phyloP scores from a whole-genome alignment of 2,888 invertebrate genomes.

The Nineta flava region DNA sequence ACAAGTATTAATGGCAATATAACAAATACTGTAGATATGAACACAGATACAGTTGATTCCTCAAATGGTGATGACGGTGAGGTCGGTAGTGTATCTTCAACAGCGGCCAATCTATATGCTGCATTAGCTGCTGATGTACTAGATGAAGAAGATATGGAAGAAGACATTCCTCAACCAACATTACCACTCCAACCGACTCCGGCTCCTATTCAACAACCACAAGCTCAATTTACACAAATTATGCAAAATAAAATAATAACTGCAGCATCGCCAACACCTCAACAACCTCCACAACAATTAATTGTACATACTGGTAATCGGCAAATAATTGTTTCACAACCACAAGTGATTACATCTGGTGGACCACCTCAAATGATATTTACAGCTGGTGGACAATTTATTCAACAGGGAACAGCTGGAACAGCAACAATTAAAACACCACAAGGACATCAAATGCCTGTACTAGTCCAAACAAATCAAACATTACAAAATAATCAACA shows the following conservation, averaged over 20 bases:
- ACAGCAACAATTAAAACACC: slow-evolving; percentile 18
- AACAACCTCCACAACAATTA: slow-evolving; percentile 19
- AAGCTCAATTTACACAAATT: slow-evolving; percentile 12
- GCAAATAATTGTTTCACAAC: slow-evolving; percentile 33
- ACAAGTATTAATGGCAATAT: slow-evolving; percentile 15
- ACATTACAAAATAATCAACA: slow-evolving; percentile 6
- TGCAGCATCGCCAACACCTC: slow-evolving; percentile 16
- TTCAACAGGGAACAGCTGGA: slow-evolving; percentile 12
- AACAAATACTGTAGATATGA: slow-evolving; percentile 29
- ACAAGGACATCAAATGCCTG: slow-evolving; percentile 19
- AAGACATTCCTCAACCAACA: slow-evolving; percentile 13
- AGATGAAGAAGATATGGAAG: slow-evolving; percentile 47
- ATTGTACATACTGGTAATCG: slow-evolving; percentile 22
- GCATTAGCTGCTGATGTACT: slow-evolving; percentile 71
- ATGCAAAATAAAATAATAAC: slow-evolving; percentile 6
- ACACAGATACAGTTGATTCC: slow-evolving; percentile 26
- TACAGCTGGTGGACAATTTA: slow-evolving; percentile 21
- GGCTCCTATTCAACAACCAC: slow-evolving; percentile 12
- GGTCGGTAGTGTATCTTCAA: slow-evolving; percentile 42
- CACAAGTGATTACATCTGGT: slow-evolving; percentile 15
- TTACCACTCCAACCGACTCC: slow-evolving; percentile 13
- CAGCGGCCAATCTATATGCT: slow-evolving; percentile 72
- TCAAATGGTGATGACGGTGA: slow-evolving; percentile 29
- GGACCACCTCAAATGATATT: slow-evolving; percentile 19
- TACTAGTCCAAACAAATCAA: slow-evolving; percentile 23